A percentile compares a stretch with the other conserved stretches of the same genome.
Evolutionary conservation across 1,140 invertebrate species (phyloP).

Genomic region (Cherax destructor): DNA sequence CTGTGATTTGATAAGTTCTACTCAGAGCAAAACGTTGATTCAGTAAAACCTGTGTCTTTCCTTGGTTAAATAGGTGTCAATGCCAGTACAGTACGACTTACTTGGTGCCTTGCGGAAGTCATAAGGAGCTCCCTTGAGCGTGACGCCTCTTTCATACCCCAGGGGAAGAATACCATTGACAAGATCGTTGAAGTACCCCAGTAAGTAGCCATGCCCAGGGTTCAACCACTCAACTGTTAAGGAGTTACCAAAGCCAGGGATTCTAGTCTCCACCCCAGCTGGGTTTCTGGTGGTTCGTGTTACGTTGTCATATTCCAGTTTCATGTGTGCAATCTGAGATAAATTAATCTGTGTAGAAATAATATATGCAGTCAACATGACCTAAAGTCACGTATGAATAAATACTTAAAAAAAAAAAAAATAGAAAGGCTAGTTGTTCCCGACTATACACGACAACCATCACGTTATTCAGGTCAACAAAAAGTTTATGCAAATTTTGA

Average conservation of each 20-base stretch:
- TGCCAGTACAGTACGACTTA: conserved; percentile 79
- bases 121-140: conserved; percentile 94
- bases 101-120: conserved; percentile 98
- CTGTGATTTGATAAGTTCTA: too few relatives aligned
- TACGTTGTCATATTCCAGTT: conserved; percentile 89
- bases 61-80: too few relatives aligned
- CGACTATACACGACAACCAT: too few relatives aligned
- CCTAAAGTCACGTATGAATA: too few relatives aligned
- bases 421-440: too few relatives aligned
- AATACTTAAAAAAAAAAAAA: too few relatives aligned
- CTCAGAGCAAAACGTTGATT: too few relatives aligned
- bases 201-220: conserved; percentile 84
- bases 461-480: too few relatives aligned
- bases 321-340: conserved; percentile 90
- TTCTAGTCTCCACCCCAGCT: conserved; percentile 89
- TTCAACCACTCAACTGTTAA: conserved; percentile 94
- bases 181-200: conserved; percentile 92
- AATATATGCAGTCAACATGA: too few relatives aligned
- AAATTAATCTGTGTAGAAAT: too few relatives aligned
- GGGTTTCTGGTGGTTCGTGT: conserved; percentile 89
- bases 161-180: conserved; percentile 85
- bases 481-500: too few relatives aligned
- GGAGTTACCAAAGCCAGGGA: conserved; percentile 93
- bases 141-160: conserved; percentile 88
- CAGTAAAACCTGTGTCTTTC: too few relatives aligned